Conservation (phyloP, 2,797 vertebrate genomes). For the Microhierax caerulescens region DNA sequence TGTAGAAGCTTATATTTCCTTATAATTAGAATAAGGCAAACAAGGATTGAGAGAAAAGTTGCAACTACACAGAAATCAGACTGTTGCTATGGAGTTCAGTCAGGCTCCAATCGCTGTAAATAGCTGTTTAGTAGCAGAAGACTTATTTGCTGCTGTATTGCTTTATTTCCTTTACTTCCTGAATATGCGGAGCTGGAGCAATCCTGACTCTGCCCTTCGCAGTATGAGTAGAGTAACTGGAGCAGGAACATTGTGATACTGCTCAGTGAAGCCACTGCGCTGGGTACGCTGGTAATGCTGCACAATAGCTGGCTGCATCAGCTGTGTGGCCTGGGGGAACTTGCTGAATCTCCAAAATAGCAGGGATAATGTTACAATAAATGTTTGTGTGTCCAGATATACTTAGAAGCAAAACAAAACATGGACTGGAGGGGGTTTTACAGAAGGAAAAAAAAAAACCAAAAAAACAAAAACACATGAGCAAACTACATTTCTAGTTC, state of each 20-base stretch:
- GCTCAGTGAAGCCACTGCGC: not conserved
- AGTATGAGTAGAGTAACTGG: not conserved
- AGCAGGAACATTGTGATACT: not conserved
- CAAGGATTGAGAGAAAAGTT: not conserved
- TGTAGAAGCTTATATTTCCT: not conserved
- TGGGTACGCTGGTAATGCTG: not conserved
- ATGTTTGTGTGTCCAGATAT: not conserved
- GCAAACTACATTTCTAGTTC: not conserved
- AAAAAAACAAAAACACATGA: not conserved
- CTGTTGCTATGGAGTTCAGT: not conserved
- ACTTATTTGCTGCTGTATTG: not conserved
- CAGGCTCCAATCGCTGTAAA: not conserved
- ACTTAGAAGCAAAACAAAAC: not conserved
- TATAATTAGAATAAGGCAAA: not conserved
- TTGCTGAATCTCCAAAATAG: not conserved
- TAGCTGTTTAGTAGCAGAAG: not conserved
- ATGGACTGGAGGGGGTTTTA: not conserved
- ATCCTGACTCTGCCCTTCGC: not conserved
- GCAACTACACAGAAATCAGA: not conserved
- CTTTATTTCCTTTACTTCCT: not conserved
- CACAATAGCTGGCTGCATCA: not conserved
- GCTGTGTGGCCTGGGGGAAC: not conserved
- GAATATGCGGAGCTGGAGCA: not conserved
- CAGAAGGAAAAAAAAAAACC: not conserved
- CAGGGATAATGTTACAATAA: not conserved